Conservation (phyloP, 2,113 vertebrate genomes). For the Baryphthengus martii region DNA sequence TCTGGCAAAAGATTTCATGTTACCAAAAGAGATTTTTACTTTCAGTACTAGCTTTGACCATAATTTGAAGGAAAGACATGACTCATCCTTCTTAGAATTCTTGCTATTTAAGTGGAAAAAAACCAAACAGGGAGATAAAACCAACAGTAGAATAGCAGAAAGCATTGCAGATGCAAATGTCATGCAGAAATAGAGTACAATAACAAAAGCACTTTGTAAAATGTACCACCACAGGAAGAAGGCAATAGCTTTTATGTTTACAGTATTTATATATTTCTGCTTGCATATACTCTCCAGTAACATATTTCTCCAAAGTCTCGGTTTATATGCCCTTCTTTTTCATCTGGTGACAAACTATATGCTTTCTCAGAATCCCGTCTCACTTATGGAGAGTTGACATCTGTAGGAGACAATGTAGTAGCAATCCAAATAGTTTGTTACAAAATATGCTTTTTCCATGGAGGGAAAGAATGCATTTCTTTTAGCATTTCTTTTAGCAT, state of each 20-base stretch:
- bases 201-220: constrained; percentile 20
- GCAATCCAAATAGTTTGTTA: background rate
- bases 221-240: constrained; percentile 2
- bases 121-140: background rate
- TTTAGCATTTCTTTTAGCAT: no score
- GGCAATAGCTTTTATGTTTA: constrained; percentile 11
- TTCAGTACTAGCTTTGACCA: background rate
- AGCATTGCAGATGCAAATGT: constrained; percentile 11
- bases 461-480: background rate
- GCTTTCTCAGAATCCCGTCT: background rate
- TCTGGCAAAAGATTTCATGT: background rate
- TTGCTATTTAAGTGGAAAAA: background rate
- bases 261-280: background rate
- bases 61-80: background rate
- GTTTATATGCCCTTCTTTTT: background rate
- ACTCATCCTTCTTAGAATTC: background rate
- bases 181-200: background rate
- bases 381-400: background rate
- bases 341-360: background rate
- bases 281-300: background rate
- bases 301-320: background rate
- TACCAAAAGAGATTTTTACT: background rate
- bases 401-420: background rate
- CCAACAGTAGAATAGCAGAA: background rate
- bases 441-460: background rate